Conservation (phyloP, 2,113 vertebrate species). For the Phasianus colchicus region DNA sequence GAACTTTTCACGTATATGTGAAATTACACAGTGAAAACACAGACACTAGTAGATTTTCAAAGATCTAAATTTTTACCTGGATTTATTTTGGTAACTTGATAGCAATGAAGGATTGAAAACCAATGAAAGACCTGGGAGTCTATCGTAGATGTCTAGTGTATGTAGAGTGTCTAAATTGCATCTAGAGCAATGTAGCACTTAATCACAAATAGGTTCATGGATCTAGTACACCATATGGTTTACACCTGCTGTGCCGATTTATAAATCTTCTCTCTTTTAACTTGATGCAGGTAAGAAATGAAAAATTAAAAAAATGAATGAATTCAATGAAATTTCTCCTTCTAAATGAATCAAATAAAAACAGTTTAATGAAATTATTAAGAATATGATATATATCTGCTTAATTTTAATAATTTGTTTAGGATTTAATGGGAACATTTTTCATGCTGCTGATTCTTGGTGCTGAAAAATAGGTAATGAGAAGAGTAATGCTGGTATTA, state of each 20-base stretch:
- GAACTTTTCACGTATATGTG: background rate
- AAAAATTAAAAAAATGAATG: background rate
- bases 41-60: background rate
- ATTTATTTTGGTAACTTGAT: background rate
- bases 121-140: background rate
- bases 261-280: background rate
- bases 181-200: background rate
- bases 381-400: background rate
- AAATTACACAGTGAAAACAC: background rate
- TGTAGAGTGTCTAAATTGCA: background rate
- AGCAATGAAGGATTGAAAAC: background rate
- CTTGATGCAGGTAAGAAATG: background rate
- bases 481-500: background rate
- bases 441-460: background rate
- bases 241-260: background rate
- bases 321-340: background rate
- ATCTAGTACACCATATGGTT: background rate
- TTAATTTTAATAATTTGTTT: background rate
- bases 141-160: background rate
- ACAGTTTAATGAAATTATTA: fast-evolving
- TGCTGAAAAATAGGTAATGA: background rate
- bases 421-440: background rate
- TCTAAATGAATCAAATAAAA: background rate
- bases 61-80: background rate
- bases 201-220: background rate